Conservation (phyloP, 2,888 invertebrate species). For the Aphrophora alni region DNA sequence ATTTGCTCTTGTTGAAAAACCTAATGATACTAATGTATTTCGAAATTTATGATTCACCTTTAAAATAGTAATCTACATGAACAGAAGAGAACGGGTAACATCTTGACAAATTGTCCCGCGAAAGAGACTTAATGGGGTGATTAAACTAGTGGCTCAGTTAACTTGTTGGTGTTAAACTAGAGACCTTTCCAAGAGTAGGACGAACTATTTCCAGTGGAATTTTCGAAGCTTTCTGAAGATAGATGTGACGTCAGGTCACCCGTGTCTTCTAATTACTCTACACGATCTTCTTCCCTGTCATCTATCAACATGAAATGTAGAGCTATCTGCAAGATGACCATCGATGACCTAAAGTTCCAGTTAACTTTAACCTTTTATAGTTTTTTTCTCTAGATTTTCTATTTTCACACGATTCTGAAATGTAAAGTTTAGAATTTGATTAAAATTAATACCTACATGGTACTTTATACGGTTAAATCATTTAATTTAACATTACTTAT, state of each 20-base stretch:
- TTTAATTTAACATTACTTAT: too few relatives aligned
- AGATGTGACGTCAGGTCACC: background rate
- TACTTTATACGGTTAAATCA: too few relatives aligned
- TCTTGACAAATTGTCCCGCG: background rate
- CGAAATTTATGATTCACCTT: too few relatives aligned
- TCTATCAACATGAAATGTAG: background rate
- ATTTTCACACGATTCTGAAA: too few relatives aligned
- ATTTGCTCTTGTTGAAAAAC: too few relatives aligned
- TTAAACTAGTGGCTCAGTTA: background rate
- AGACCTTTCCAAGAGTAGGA: background rate
- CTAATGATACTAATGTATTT: too few relatives aligned
- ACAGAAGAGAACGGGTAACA: too few relatives aligned
- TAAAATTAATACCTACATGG: too few relatives aligned
- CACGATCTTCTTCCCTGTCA: background rate
- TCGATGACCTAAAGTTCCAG: background rate
- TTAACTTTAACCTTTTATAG: background rate
- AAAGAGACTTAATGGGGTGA: background rate
- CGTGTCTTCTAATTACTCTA: background rate
- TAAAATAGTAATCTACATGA: too few relatives aligned
- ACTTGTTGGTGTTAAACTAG: background rate
- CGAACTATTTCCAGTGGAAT: background rate
- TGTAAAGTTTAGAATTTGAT: too few relatives aligned
- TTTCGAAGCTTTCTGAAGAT: background rate
- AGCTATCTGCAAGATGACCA: background rate
- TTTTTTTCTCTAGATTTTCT: too few relatives aligned